Conservation (phyloP, 2,888 invertebrate species). For the Agriotes lineatus region DNA sequence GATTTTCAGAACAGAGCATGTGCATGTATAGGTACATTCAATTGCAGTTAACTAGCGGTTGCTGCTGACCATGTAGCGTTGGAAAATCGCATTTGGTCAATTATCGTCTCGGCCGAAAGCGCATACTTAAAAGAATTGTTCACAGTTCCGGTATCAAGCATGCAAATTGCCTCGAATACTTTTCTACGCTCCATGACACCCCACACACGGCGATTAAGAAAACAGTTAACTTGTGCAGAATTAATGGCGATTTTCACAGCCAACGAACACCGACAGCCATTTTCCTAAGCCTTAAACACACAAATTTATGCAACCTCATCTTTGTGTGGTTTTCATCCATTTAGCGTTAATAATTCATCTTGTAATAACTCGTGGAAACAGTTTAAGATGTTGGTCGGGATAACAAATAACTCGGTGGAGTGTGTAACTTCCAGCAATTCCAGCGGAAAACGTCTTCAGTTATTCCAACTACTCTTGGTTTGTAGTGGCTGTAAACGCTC, state of each 20-base stretch:
- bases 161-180: no score
- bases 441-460: not conserved
- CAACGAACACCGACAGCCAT: conserved; percentile 1
- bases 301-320: conserved; percentile 26
- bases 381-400: conserved; percentile 2
- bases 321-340: conserved; percentile 15
- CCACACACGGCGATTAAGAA: not conserved
- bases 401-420: not conserved
- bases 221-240: conserved; percentile 9
- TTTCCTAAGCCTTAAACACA: conserved; percentile 3
- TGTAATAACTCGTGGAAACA: conserved; percentile 14
- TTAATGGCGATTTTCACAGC: conserved; percentile 20
- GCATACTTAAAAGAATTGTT: no score
- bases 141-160: no score
- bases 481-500: no score
- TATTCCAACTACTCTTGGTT: not conserved
- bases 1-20: no score
- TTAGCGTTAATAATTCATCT: conserved; percentile 18
- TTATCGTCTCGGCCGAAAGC: no score
- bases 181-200: no score
- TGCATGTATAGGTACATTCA: no score
- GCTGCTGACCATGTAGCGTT: no score
- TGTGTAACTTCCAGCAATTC: no score
- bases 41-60: no score
- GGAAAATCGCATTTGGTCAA: no score